Base-by-base conservation (phyloP, 2,113 vertebrate species). In the Odocoileus virginianus region DNA sequence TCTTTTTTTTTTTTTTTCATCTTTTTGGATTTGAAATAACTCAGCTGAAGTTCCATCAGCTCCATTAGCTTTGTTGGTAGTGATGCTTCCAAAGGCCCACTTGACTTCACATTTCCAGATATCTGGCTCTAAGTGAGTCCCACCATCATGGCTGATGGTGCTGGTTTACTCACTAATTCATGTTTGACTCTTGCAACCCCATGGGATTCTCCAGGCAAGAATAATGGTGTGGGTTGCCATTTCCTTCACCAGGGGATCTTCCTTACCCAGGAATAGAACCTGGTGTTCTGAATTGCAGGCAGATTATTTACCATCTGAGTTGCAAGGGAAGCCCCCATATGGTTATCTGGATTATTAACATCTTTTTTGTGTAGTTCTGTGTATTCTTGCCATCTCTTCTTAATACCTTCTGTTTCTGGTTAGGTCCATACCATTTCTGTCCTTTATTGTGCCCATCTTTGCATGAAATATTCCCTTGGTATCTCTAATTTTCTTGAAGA, bases 281-380 rank as follows among this genome's bases (percentile, higher is more conserved):
- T 1, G 0, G 9, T 36, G 64, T 6, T n/a, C n/a, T 71, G n/a
- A 19, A 2, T 71, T 71, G 64, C n/a, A 71, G 17, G 64, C 64
- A 71, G 9, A 36, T 19, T 71, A 36, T 67, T 67, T 67, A 67
- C 16, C 4, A 1, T 19, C 16, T 67, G 33, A 67, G 33, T 17
- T 67, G 16, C 64, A 67, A n/a, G 64, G 17, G 64, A n/a, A 67
- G 33, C 33, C 33, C 33, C 4, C 33, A 67, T 67, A n/a, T 67
- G 4, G 33, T 67, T 67, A n/a, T 67, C 64, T 67, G 64, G 15
- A 8, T 67, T 33, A 67, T 67, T 67, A n/a, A 67, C 8, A 19
- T n/a, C 30, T 67, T 67, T n/a, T 67, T 19, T 19, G 16, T 67
- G 33, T n/a, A 67, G 61, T 67, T 67, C 33, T 67, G 33, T n/a